phyloP scores from a whole-genome alignment of 2,797 vertebrate species.

The Ibycter americanus region DNA sequence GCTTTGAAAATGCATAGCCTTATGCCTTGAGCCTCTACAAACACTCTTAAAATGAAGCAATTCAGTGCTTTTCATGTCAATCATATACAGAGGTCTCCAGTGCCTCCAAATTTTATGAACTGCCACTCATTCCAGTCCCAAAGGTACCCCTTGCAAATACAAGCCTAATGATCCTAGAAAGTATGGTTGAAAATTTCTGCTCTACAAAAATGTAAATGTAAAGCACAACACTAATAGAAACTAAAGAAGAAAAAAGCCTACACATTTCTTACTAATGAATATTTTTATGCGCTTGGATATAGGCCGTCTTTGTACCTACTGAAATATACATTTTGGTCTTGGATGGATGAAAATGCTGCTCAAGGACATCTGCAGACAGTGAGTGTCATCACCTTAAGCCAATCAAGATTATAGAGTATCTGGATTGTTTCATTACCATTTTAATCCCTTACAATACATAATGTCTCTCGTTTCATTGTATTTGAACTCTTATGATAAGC shows the following conservation, averaged over 20 bases:
- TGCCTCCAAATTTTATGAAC: not conserved
- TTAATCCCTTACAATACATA: not conserved
- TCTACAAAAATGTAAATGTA: not conserved
- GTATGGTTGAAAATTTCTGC: not conserved
- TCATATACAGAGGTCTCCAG: not conserved
- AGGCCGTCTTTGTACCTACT: not conserved
- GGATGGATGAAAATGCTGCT: not conserved
- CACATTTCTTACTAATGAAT: not conserved
- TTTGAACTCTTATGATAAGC: not conserved
- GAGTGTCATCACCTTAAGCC: not conserved
- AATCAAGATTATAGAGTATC: not conserved
- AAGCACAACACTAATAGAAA: not conserved
- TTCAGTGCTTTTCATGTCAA: conserved; percentile 11
- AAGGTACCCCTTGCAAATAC: not conserved
- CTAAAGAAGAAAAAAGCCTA: not conserved
- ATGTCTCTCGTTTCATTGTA: not conserved
- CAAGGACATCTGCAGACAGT: not conserved
- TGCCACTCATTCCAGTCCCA: conserved; percentile 12
- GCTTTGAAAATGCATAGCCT: not conserved
- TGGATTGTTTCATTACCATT: not conserved
- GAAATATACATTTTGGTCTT: not conserved
- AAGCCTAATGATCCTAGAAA: not conserved
- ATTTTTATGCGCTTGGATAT: not conserved
- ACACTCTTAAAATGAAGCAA: not conserved
- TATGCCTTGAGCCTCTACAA: not conserved